Evolutionary conservation across 2,797 vertebrate genomes (phyloP).

Genomic region (Macrochelys suwanniensis): DNA sequence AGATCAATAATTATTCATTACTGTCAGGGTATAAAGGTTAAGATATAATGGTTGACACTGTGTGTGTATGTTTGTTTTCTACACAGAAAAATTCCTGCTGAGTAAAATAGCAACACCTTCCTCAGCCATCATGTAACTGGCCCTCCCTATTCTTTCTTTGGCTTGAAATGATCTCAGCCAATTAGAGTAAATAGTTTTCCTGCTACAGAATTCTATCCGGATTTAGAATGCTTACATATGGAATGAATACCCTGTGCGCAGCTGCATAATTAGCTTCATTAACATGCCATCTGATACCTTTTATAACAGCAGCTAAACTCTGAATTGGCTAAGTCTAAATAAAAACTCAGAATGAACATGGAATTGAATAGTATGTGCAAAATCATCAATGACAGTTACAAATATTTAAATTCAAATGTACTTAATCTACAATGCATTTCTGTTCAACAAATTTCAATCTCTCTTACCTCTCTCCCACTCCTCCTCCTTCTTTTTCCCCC

Average conservation of each 20-base stretch:
- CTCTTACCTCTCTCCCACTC: neutral
- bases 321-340: conserved; percentile 32
- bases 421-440: neutral
- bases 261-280: neutral
- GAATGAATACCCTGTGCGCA: neutral
- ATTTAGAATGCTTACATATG: neutral
- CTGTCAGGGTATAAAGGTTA: neutral
- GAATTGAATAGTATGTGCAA: neutral
- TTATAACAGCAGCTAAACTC: conserved; percentile 24
- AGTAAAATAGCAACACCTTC: neutral
- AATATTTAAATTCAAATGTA: neutral
- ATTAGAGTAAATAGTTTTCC: neutral
- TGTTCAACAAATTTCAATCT: neutral
- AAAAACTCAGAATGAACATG: conserved; percentile 12
- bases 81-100: neutral
- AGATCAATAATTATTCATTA: neutral
- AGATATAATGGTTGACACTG: neutral
- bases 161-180: neutral
- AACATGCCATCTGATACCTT: neutral
- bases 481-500: neutral
- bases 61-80: neutral
- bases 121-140: neutral
- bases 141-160: neutral
- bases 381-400: neutral
- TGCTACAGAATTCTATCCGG: neutral